Base-by-base conservation (phyloP, 92 coral and sea anemone genomes). In the Porites divaricata region DNA sequence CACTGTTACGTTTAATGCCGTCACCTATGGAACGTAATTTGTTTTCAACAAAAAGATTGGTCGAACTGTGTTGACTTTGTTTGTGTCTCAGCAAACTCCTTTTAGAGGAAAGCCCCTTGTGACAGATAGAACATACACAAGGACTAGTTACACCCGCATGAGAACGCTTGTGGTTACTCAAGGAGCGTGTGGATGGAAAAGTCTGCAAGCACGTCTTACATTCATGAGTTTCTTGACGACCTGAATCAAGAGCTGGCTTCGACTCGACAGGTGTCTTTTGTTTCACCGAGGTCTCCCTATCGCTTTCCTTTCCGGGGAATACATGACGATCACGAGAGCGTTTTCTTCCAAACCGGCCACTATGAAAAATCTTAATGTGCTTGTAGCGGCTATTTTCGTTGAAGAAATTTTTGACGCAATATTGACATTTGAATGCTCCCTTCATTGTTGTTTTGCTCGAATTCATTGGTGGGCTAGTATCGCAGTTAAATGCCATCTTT, bases 121-220 rank as follows among this genome's bases (percentile, higher is more conserved):
- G 84, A 80, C 84, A 80, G 21, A 68, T 10, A 9, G 67, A 26
- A 54, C 84, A 80, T 13, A 28, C 54, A 41, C 6, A 80, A 19
- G 76, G 76, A 4, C 17, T 58, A 1, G 17, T 53, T 17, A 41
- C 13, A 9, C 84, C 76, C 6, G 26, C n/a, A 35, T 80, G 84
- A 17, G 75, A 25, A 17, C 84, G 75, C 52, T 56, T 67, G 76
- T 69, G 84, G 41, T 53, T 35, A 54, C 67, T 24, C n/a, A 69
- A 56, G 25, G 75, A 71, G 12, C 51, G 62, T 11, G 8, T 69
- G 76, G 84, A 66, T 67, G 25, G 65, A 35, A 80, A 80, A 24
- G 76, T 28, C n/a, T 80, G 28, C 15, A 54, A 8, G 71, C 84
- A 80, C 16, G 13, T 23, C 20, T 80, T 35, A 21, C 84, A 69